Evolutionary conservation across 2,797 vertebrate species (phyloP).

Genomic region (Xenopus petersii): DNA sequence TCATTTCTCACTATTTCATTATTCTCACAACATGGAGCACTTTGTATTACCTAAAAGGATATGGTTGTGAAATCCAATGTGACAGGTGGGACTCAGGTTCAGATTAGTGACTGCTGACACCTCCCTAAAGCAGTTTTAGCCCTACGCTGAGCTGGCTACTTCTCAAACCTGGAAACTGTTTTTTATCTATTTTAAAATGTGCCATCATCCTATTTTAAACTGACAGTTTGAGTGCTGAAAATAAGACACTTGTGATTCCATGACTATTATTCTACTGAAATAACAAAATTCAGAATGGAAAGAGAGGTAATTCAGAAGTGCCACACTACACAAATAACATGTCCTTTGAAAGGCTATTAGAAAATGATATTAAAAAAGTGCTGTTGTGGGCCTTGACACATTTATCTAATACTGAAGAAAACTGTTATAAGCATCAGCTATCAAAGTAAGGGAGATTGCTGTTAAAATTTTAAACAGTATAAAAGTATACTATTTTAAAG

Average conservation of each 20-base stretch:
- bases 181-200: conserved; percentile 5
- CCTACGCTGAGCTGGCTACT: not conserved
- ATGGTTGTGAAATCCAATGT: not conserved
- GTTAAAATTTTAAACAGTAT: too few relatives aligned
- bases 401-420: too few relatives aligned
- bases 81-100: conserved; percentile 9
- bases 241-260: not conserved
- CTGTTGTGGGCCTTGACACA: too few relatives aligned
- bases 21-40: not conserved
- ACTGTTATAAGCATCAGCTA: too few relatives aligned
- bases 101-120: conserved; percentile 9
- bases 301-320: too few relatives aligned
- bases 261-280: not conserved
- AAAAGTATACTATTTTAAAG: too few relatives aligned
- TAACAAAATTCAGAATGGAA: too few relatives aligned
- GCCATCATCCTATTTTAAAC: not conserved
- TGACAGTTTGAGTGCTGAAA: conserved; percentile 1
- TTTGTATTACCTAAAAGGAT: not conserved
- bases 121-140: conserved; percentile 18
- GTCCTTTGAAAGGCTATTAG: not conserved
- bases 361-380: not conserved
- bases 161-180: not conserved
- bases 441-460: too few relatives aligned
- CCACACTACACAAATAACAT: not conserved
- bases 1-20: not conserved